phyloP scores from a whole-genome alignment of 1,140 invertebrate species.

The Drosophila prosaltans region DNA sequence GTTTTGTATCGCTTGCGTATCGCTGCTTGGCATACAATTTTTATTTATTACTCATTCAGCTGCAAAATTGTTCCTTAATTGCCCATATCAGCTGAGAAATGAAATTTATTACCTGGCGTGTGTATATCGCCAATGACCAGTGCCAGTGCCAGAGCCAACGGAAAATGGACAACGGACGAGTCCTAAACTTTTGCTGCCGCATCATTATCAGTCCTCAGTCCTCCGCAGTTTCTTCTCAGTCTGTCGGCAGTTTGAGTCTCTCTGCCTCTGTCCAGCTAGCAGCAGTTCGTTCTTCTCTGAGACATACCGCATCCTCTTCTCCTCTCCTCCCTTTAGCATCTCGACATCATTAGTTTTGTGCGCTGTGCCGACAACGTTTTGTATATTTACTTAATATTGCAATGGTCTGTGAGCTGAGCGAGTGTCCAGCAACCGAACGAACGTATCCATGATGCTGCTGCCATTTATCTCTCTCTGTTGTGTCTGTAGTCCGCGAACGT shows the following conservation, averaged over 20 bases:
- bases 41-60: slow-evolving; percentile 83
- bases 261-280: not conserved
- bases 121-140: slow-evolving; percentile 73
- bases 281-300: not conserved
- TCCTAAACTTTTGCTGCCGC: slow-evolving; percentile 68
- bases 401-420: slow-evolving; percentile 47
- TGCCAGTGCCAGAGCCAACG: slow-evolving; percentile 35
- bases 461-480: slow-evolving; percentile 49
- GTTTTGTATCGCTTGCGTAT: slow-evolving; percentile 77
- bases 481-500: slow-evolving; percentile 21
- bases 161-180: slow-evolving; percentile 5
- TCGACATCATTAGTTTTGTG: slow-evolving; percentile 81
- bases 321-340: not conserved
- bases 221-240: slow-evolving; percentile 23
- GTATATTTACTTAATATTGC: slow-evolving; percentile 82
- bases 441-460: slow-evolving; percentile 20
- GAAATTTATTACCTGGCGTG: slow-evolving; percentile 83
- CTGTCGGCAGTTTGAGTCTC: slow-evolving; percentile 13
- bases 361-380: slow-evolving; percentile 80
- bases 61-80: slow-evolving; percentile 83
- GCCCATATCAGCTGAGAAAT: slow-evolving; percentile 83
- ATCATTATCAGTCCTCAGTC: slow-evolving; percentile 67
- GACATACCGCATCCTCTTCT: not conserved
- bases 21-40: slow-evolving; percentile 77
- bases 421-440: not conserved